These are phyloP conservation scores for Barypeithes pellucidus DNA, from an alignment of 2,888 invertebrate species.

Conservation along the genomic window DNA sequence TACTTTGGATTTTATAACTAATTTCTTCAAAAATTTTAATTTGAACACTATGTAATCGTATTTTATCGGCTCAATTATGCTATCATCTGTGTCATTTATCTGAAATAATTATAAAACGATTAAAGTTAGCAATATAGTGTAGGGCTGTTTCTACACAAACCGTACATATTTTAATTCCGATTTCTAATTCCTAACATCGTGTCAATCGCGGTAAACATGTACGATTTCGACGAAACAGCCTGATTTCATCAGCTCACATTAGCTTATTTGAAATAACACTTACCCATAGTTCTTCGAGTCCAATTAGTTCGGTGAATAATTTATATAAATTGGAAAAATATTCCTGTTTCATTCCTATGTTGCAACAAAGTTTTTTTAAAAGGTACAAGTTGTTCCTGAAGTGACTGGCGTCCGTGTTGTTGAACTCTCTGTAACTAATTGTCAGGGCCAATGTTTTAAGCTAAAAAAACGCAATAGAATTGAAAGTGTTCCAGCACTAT, in stretches of 20 bases:
- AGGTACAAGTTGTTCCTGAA: constrained; percentile 49
- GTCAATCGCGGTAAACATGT: too few relatives aligned
- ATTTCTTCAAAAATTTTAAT: constrained; percentile 55
- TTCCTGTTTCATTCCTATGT: constrained; percentile 39
- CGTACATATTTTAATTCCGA: too few relatives aligned
- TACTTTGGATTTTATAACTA: constrained; percentile 57
- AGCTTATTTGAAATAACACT: constrained; percentile 8
- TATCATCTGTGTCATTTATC: constrained; percentile 52
- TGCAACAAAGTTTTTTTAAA: constrained; percentile 46
- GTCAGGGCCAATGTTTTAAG: constrained; percentile 50
- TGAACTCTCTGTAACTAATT: constrained; percentile 29
- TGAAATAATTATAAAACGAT: constrained; percentile 38
- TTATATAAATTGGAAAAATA: constrained; percentile 26
- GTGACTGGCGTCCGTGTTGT: background rate
- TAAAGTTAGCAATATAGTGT: background rate
- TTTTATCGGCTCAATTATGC: constrained; percentile 41
- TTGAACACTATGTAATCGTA: constrained; percentile 53
- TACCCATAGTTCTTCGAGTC: constrained; percentile 53
- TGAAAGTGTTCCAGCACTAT: too few relatives aligned
- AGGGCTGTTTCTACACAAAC: too few relatives aligned
- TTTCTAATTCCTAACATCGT: too few relatives aligned
- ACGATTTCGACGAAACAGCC: too few relatives aligned
- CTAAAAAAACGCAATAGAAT: constrained; percentile 39
- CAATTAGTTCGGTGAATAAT: constrained; percentile 48
- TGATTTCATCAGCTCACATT: too few relatives aligned